phyloP scores from a whole-genome alignment of 2,113 vertebrate genomes.

The Cisticola juncidis region DNA sequence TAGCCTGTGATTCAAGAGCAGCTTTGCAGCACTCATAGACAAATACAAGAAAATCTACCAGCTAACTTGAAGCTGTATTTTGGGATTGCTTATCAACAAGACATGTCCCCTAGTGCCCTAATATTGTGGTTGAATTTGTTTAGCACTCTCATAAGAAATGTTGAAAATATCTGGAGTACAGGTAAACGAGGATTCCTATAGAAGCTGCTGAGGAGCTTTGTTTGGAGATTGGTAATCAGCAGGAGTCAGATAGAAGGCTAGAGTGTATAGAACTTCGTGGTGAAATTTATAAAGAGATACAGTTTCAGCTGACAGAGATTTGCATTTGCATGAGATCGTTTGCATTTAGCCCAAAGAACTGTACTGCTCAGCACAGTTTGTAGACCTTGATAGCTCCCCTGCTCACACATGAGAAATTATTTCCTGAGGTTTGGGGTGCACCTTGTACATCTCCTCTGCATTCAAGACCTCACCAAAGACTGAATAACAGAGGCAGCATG shows the following conservation, averaged over 20 bases:
- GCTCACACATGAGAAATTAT: background rate
- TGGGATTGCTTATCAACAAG: background rate
- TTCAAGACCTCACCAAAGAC: background rate
- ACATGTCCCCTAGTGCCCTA: background rate
- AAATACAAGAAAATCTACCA: background rate
- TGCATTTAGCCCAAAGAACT: background rate
- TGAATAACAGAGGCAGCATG: background rate
- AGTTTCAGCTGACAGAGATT: background rate
- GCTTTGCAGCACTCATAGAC: background rate
- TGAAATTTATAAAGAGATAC: background rate
- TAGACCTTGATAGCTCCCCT: background rate
- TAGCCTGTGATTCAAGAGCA: background rate
- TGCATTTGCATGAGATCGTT: background rate
- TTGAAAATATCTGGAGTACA: background rate
- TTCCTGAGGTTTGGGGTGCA: background rate
- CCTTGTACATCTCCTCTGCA: background rate
- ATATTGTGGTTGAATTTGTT: background rate
- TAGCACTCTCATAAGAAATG: background rate
- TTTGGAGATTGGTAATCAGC: background rate
- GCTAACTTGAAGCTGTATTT: background rate
- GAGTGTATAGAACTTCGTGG: background rate
- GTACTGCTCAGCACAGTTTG: background rate
- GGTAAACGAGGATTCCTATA: background rate
- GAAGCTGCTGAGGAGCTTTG: background rate
- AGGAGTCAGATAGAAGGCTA: background rate